phyloP scores from a whole-genome alignment of 2,797 vertebrate genomes.

The Trematomus bernacchii region DNA sequence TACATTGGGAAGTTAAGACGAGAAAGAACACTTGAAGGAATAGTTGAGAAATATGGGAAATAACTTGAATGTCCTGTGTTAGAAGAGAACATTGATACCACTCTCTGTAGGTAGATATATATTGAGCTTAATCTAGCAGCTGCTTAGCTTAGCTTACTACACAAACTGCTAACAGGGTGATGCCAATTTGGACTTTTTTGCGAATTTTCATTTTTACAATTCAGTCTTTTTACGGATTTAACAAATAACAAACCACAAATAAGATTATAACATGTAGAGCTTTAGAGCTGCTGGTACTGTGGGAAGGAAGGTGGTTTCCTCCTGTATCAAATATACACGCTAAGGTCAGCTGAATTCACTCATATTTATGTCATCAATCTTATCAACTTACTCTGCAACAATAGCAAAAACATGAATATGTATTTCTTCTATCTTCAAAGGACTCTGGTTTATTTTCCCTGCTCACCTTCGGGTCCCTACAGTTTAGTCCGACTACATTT shows the following conservation, averaged over 20 bases:
- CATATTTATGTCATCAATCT: not conserved
- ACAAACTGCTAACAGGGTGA: not conserved
- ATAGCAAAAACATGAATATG: not conserved
- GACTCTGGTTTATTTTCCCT: not conserved
- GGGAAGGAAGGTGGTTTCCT: not conserved
- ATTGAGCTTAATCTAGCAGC: not conserved
- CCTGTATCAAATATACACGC: not conserved
- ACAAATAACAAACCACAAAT: not conserved
- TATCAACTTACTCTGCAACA: conserved; percentile 2
- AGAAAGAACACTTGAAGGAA: not conserved
- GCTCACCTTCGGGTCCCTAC: not conserved
- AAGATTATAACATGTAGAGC: not conserved
- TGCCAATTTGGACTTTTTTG: not conserved
- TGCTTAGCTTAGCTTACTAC: not conserved
- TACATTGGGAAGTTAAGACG: not conserved
- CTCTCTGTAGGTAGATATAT: not conserved
- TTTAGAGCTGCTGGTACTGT: not conserved
- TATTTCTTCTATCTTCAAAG: not conserved
- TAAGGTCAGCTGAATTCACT: not conserved
- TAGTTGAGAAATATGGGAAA: not conserved
- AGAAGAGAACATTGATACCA: not conserved
- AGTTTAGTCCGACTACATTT: conserved; percentile 20
- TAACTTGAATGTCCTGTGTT: not conserved
- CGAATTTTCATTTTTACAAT: not conserved
- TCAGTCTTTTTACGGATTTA: not conserved